Evolutionary conservation across 2,888 invertebrate genomes (phyloP).

Genomic region (Quadroppia sp.): DNA sequence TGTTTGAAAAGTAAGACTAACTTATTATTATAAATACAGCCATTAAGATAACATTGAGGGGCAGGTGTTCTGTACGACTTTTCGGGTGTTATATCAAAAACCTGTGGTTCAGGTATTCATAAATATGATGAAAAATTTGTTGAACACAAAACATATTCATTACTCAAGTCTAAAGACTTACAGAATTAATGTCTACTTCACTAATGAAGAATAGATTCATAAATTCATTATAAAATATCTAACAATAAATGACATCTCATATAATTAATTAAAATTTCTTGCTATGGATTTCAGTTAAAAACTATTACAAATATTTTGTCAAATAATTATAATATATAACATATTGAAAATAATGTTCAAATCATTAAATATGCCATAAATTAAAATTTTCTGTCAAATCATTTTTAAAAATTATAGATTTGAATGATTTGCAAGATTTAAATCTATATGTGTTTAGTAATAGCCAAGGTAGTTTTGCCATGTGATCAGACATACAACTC

Average conservation of each 20-base stretch:
- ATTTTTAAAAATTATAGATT: background rate
- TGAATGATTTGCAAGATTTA: background rate
- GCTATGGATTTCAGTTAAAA: too few relatives aligned
- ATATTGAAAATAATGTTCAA: background rate
- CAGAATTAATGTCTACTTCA: too few relatives aligned
- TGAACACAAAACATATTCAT: background rate
- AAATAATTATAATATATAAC: background rate
- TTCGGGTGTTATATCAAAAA: slow-evolving; percentile 20
- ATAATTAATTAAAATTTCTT: too few relatives aligned
- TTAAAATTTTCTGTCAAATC: background rate
- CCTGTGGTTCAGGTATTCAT: slow-evolving; percentile 1
- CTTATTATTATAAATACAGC: slow-evolving; percentile 30
- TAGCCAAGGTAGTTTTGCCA: too few relatives aligned
- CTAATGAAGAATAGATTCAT: too few relatives aligned
- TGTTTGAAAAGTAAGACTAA: slow-evolving; percentile 15
- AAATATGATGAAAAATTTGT: slow-evolving; percentile 10
- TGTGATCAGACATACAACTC: too few relatives aligned
- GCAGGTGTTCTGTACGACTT: background rate
- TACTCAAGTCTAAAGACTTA: too few relatives aligned
- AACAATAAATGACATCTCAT: too few relatives aligned
- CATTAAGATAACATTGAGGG: slow-evolving; percentile 10
- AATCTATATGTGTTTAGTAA: background rate
- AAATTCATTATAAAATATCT: too few relatives aligned
- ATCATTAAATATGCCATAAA: background rate
- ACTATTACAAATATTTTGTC: too few relatives aligned